phyloP scores from a whole-genome alignment of 2,888 invertebrate genomes.

The Idaea aversata region DNA sequence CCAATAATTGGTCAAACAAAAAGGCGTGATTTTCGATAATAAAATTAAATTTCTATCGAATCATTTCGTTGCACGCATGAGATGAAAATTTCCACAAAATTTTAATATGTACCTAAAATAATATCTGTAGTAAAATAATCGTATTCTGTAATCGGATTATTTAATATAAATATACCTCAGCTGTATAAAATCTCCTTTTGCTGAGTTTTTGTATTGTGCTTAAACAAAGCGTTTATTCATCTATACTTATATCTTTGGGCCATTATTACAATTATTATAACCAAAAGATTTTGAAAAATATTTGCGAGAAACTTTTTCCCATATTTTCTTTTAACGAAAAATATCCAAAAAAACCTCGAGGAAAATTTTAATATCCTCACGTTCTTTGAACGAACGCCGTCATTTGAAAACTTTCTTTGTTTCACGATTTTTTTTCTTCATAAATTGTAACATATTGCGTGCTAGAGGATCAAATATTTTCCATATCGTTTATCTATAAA shows the following conservation, averaged over 20 bases:
- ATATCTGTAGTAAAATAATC: too few relatives aligned
- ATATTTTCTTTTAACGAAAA: neutral
- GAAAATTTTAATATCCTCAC: neutral
- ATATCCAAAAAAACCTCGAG: neutral
- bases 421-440: neutral
- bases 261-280: neutral
- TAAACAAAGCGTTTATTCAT: too few relatives aligned
- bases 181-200: too few relatives aligned
- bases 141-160: too few relatives aligned
- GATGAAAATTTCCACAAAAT: neutral
- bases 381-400: constrained; percentile 1
- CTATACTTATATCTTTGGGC: neutral
- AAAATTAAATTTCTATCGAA: neutral
- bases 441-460: neutral
- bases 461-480: neutral
- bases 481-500: neutral
- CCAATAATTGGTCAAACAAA: constrained; percentile 1
- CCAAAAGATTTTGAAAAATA: neutral
- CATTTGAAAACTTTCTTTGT: neutral
- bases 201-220: too few relatives aligned
- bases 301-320: neutral
- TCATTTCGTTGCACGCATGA: neutral
- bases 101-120: neutral
- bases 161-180: too few relatives aligned
- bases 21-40: neutral